Percentiles rank a stretch among this genome's conserved stretches.
These are phyloP conservation scores for Tachina grossa DNA, from an alignment of 2,888 invertebrate genomes.

Conservation along the genomic window DNA sequence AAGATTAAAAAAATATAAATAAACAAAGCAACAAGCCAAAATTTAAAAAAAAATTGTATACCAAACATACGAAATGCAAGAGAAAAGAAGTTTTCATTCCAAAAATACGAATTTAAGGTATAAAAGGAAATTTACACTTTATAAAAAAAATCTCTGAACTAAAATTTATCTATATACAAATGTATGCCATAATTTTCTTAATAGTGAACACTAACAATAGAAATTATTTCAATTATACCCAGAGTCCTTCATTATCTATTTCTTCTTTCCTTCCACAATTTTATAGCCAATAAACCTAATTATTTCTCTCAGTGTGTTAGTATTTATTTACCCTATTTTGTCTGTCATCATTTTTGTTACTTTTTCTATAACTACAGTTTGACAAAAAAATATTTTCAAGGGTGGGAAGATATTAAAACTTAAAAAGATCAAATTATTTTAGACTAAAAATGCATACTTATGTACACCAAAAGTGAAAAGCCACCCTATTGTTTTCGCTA, in stretches of 20 bases:
- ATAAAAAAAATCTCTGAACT: too few relatives aligned
- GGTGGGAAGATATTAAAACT: too few relatives aligned
- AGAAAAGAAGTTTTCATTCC: constrained; percentile 26
- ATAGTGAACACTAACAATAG: too few relatives aligned
- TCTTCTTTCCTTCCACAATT: neutral
- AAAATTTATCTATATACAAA: too few relatives aligned
- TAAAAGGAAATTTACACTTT: too few relatives aligned
- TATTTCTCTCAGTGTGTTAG: constrained; percentile 35
- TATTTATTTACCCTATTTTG: constrained; percentile 60
- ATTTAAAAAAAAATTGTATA: neutral
- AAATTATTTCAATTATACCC: neutral
- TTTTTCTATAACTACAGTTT: neutral
- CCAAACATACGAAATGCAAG: neutral
- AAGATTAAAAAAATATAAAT: constrained; percentile 3
- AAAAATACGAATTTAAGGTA: neutral
- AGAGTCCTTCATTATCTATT: neutral
- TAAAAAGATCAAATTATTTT: too few relatives aligned
- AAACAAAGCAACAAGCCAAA: constrained; percentile 32
- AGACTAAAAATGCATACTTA: too few relatives aligned
- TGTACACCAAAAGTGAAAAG: too few relatives aligned
- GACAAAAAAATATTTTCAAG: too few relatives aligned
- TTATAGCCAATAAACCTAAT: neutral
- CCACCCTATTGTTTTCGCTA: too few relatives aligned
- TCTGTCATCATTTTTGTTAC: constrained; percentile 38
- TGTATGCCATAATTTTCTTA: too few relatives aligned